Evolutionary conservation across 2,888 invertebrate genomes (phyloP).

Genomic region (Conomelus anceps): DNA sequence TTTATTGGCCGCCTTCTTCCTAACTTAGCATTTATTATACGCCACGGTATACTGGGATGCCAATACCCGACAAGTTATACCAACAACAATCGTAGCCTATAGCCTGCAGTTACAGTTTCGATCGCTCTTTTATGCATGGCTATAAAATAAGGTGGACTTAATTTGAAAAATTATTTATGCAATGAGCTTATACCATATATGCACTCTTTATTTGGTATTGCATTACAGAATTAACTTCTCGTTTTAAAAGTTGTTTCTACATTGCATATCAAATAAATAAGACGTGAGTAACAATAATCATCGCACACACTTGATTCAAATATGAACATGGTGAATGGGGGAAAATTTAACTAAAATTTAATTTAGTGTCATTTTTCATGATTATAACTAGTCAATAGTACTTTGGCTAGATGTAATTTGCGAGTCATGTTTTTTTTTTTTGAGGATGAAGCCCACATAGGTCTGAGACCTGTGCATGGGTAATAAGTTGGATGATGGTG

Average conservation of each 20-base stretch:
- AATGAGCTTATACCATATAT: background rate
- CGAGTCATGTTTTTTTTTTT: too few species aligned
- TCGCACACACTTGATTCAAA: too few species aligned
- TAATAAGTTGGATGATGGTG: too few species aligned
- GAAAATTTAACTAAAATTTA: too few species aligned
- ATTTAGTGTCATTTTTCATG: too few species aligned
- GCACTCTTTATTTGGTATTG: background rate
- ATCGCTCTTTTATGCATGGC: background rate
- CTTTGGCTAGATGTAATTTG: too few species aligned
- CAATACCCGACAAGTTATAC: background rate
- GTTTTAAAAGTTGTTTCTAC: too few species aligned
- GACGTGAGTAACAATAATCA: background rate
- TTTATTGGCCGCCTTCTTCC: background rate
- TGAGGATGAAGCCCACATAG: too few species aligned
- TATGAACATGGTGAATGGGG: too few species aligned
- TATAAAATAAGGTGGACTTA: background rate
- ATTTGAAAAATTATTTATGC: background rate
- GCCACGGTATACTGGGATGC: background rate
- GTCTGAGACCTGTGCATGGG: too few species aligned
- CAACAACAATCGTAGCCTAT: background rate
- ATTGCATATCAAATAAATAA: background rate
- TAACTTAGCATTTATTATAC: background rate
- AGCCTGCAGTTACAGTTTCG: background rate
- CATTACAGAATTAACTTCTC: background rate
- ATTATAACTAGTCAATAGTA: too few species aligned